These are phyloP conservation scores for Diogma glabrata DNA, from an alignment of 2,888 invertebrate genomes.

Conservation along the genomic window DNA sequence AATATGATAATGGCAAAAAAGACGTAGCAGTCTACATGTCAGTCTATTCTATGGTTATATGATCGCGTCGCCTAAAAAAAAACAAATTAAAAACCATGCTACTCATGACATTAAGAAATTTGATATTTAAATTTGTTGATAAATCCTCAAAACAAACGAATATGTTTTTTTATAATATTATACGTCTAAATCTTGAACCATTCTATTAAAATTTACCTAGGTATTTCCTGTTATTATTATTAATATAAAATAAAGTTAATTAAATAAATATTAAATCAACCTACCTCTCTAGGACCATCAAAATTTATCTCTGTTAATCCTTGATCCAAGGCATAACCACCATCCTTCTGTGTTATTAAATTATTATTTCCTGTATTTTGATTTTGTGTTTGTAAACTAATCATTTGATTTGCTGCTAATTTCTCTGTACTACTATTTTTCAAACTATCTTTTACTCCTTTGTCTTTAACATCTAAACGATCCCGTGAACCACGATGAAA, in stretches of 20 bases:
- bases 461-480: slow-evolving; percentile 29
- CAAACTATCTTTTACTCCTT: not conserved
- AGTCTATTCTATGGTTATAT: too few species aligned
- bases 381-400: slow-evolving; percentile 19
- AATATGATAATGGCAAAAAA: too few species aligned
- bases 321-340: slow-evolving; percentile 12
- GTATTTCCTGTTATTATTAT: too few species aligned
- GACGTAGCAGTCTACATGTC: too few species aligned
- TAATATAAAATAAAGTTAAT: not conserved
- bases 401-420: slow-evolving; percentile 26
- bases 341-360: slow-evolving; percentile 18
- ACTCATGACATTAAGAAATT: too few species aligned
- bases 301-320: slow-evolving; percentile 15
- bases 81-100: too few species aligned
- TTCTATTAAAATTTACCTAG: too few species aligned
- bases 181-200: too few species aligned
- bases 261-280: not conserved
- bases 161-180: too few species aligned
- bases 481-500: slow-evolving; percentile 36
- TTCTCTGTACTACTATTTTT: not conserved
- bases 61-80: too few species aligned
- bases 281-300: slow-evolving; percentile 19
- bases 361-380: slow-evolving; percentile 19
- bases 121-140: too few species aligned
- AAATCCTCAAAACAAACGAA: too few species aligned